These are phyloP conservation scores for Thumatha senex DNA, from an alignment of 2,888 invertebrate genomes.

Conservation along the genomic window DNA sequence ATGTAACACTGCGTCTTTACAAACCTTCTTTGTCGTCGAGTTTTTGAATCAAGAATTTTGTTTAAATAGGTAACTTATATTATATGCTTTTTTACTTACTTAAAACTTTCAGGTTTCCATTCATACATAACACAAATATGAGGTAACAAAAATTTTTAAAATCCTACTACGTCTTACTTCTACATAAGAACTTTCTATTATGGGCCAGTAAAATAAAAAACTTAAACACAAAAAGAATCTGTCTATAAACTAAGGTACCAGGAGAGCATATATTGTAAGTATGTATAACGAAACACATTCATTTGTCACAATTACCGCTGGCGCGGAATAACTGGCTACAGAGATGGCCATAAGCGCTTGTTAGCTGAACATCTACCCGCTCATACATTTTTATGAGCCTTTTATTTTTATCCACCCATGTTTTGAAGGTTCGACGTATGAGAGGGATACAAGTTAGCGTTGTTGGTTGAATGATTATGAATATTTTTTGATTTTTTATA, in stretches of 20 bases:
- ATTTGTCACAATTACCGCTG: slow-evolving; percentile 79
- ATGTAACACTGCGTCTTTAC: too few relatives aligned
- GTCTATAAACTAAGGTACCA: slow-evolving; percentile 3
- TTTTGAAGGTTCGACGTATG: slow-evolving; percentile 44
- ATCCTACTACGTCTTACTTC: neutral
- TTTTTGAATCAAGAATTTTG: too few relatives aligned
- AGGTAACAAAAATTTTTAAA: too few relatives aligned
- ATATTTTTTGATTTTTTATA: neutral
- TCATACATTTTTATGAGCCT: slow-evolving; percentile 81
- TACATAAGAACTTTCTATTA: too few relatives aligned
- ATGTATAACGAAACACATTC: slow-evolving; percentile 62
- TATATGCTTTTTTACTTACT: too few relatives aligned
- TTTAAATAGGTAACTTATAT: too few relatives aligned
- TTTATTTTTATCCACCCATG: slow-evolving; percentile 76
- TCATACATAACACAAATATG: too few relatives aligned
- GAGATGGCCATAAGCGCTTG: slow-evolving; percentile 49
- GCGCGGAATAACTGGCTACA: slow-evolving; percentile 76
- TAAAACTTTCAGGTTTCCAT: too few relatives aligned
- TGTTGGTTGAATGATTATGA: slow-evolving; percentile 1
- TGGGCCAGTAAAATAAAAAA: neutral
- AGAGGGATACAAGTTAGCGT: slow-evolving; percentile 11
- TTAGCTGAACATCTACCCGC: slow-evolving; percentile 67
- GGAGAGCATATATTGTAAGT: slow-evolving; percentile 38
- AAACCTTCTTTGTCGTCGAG: too few relatives aligned
- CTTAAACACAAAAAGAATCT: neutral